Percentiles rank a stretch among this genome's conserved stretches.
Conservation (phyloP, 2,113 vertebrate species). For the Sphaerodactylus townsendi region DNA sequence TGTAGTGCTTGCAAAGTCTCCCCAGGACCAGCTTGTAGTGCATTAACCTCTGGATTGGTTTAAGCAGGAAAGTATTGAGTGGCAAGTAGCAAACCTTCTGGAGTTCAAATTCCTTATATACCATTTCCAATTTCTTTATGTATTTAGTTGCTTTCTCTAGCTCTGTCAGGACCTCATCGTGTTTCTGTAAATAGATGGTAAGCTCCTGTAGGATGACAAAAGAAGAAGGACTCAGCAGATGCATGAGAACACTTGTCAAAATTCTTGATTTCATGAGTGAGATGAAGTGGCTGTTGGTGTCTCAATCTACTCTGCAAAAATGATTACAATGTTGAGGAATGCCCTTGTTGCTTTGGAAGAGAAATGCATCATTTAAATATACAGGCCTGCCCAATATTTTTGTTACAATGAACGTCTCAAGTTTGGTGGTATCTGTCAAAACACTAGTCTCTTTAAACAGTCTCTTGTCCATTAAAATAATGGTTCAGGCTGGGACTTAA, state of each 20-base stretch:
- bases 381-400: too few relatives aligned
- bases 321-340: background rate
- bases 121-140: constrained; percentile 85
- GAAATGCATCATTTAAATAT: too few relatives aligned
- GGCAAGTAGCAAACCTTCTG: constrained; percentile 98
- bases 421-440: background rate
- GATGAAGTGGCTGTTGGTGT: background rate
- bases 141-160: constrained; percentile 87
- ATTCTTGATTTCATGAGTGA: background rate
- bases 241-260: background rate
- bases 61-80: constrained; percentile 92
- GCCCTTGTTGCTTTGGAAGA: background rate
- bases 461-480: too few relatives aligned
- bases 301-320: background rate
- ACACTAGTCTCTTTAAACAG: too few relatives aligned
- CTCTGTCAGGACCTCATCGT: constrained; percentile 85
- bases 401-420: background rate
- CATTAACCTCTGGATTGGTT: constrained; percentile 92
- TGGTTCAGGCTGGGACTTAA: too few relatives aligned
- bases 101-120: constrained; percentile 93
- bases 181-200: constrained; percentile 85
- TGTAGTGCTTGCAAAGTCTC: constrained; percentile 85
- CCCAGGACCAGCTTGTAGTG: constrained; percentile 92
- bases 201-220: constrained; percentile 75
- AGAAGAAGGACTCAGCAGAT: background rate